Percentiles rank a stretch among this genome's conserved stretches.
These are phyloP conservation scores for Microctenopoma stevenorrisi DNA, from an alignment of 2,797 vertebrate species.

Conservation along the genomic window DNA sequence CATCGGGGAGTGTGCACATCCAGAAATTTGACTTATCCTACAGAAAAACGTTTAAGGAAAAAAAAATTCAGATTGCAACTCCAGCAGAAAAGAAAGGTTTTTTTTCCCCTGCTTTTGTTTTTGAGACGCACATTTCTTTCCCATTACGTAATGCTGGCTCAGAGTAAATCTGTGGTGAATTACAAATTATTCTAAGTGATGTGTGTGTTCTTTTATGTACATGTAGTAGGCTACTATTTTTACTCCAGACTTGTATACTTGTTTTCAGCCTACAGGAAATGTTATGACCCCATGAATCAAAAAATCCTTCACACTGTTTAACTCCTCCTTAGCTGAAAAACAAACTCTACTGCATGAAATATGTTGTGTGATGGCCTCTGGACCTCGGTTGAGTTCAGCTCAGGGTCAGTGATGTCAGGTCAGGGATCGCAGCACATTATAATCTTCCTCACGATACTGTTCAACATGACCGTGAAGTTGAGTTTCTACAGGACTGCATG, in stretches of 20 bases:
- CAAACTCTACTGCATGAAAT: constrained; percentile 60
- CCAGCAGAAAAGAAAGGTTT: constrained; percentile 55
- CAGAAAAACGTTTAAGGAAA: constrained; percentile 51
- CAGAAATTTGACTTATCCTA: constrained; percentile 64
- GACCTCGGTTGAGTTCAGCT: constrained; percentile 58
- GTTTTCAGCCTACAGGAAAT: constrained; percentile 76
- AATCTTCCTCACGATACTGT: constrained; percentile 53
- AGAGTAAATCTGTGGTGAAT: constrained; percentile 69
- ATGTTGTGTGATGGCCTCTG: constrained; percentile 56
- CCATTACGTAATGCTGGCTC: constrained; percentile 71
- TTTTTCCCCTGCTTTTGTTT: constrained; percentile 52
- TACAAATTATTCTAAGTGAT: constrained; percentile 56
- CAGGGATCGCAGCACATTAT: constrained; percentile 46
- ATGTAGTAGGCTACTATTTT: constrained; percentile 74
- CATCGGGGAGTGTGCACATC: constrained; percentile 45
- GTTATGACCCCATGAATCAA: constrained; percentile 72
- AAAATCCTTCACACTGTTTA: constrained; percentile 43
- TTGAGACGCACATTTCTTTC: constrained; percentile 73
- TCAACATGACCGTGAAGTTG: constrained; percentile 19
- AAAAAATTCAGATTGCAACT: constrained; percentile 35
- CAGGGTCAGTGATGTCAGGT: constrained; percentile 56
- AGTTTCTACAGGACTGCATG: not conserved
- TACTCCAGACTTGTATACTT: constrained; percentile 73
- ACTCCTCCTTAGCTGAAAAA: constrained; percentile 67
- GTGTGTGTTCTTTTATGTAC: constrained; percentile 43